Evolutionary conservation across 2,113 vertebrate species (phyloP).

Genomic region (Columba livia): DNA sequence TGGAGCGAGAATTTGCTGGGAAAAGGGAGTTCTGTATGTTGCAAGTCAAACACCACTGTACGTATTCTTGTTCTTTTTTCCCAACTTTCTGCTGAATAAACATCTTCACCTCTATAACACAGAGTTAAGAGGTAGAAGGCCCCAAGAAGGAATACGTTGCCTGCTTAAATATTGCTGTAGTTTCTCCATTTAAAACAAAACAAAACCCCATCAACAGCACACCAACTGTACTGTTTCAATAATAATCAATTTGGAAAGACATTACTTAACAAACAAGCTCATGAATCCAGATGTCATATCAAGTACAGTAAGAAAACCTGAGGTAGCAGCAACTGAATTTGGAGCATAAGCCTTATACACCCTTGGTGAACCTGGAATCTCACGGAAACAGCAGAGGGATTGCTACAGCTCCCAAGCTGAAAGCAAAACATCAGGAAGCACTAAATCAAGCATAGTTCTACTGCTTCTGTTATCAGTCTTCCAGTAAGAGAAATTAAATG

Average conservation of each 20-base stretch:
- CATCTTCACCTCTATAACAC: not conserved
- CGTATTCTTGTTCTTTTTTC: not conserved
- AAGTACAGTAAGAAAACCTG: not conserved
- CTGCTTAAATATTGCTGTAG: not conserved
- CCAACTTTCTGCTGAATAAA: not conserved
- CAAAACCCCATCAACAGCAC: not conserved
- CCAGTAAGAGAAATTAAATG: not conserved
- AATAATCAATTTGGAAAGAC: not conserved
- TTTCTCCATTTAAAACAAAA: not conserved
- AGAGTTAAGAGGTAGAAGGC: not conserved
- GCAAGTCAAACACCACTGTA: not conserved
- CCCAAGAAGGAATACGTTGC: not conserved
- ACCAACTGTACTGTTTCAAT: not conserved
- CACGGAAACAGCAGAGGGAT: not conserved
- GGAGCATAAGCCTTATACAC: not conserved
- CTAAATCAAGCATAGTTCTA: not conserved
- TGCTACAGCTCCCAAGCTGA: not conserved
- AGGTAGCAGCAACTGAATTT: not conserved
- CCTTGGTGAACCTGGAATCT: rapidly evolving
- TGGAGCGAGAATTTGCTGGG: not conserved
- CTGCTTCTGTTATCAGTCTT: not conserved
- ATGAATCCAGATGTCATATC: not conserved
- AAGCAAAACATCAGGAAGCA: not conserved
- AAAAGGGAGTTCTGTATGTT: not conserved
- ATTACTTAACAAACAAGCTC: not conserved